Base-by-base conservation (phyloP, 2,797 vertebrate genomes). In the Acipenser ruthenus region DNA sequence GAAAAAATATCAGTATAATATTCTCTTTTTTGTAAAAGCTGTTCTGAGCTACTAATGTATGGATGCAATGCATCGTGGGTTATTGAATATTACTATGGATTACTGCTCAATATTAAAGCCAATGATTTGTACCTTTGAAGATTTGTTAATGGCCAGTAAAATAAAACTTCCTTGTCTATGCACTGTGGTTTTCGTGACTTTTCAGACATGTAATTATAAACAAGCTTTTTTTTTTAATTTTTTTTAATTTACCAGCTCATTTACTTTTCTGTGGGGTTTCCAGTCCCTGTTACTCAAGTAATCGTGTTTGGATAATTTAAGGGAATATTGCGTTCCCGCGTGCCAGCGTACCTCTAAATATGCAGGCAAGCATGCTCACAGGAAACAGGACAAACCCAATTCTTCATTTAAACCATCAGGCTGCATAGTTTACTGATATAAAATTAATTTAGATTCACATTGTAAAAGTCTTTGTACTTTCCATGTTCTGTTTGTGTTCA, bases 101-200 rank as follows among this genome's bases (percentile, higher is more conserved):
- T 78, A 72, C 76, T 77, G 75, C 71, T 80, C 72, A 73, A 78
- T 84, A 84, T 84, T 76, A 79, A 84, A 82, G 72, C 70, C 78
- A 78, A 82, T 77, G 67, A 83, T 77, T 79, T 85, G 78, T 83
- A 79, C 73, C 83, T 86, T 77, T 75, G 80, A 77, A 73, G 70
- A 85, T 85, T 77, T 88, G 81, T 86, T 79, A 79, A 76, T 82
- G 75, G 83, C 78, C 77, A 72, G 74, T 76, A 78, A 77, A 89
- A 86, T 89, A 87, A 89, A 86, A 74, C 75, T 68, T 74, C 64
- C 88, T 89, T 82, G 84, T 88, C 86, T 89, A 88, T 88, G 84
- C 83, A 85, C 72, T 67, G 70, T 62, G 65, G 49, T 67, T 78
- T 64, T 77, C 75, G 62, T 84, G 65, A 50, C 80, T 71, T 69